A percentile compares a stretch with the other conserved stretches of the same genome.
These are phyloP conservation scores for Xenopus laevis DNA, from an alignment of 2,113 vertebrate genomes.

Conservation along the genomic window DNA sequence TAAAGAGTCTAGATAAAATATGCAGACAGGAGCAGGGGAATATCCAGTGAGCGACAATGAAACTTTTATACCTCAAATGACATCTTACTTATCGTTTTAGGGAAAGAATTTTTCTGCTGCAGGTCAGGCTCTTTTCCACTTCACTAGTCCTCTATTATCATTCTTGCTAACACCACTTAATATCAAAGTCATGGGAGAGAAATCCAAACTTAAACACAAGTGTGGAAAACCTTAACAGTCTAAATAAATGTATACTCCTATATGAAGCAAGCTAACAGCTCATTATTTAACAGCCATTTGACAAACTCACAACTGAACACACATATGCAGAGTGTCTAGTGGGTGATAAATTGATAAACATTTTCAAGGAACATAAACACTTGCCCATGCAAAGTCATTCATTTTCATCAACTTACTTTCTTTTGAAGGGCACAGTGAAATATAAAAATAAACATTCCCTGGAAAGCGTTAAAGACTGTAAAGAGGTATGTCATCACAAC, in stretches of 20 bases:
- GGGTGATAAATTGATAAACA: background rate
- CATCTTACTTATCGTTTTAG: constrained; percentile 51
- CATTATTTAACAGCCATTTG: constrained; percentile 32
- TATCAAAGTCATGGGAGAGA: constrained; percentile 29
- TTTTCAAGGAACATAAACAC: constrained; percentile 14
- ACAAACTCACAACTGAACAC: background rate
- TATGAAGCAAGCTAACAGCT: constrained; percentile 46
- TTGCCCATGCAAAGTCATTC: background rate
- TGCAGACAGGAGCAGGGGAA: constrained; percentile 53
- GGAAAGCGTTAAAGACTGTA: constrained; percentile 97
- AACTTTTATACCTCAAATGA: constrained; percentile 56
- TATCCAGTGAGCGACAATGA: constrained; percentile 49
- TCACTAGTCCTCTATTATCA: constrained; percentile 54
- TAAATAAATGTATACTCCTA: constrained; percentile 45
- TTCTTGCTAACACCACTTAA: constrained; percentile 56
- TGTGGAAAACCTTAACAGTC: constrained; percentile 36
- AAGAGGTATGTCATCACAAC: constrained; percentile 97
- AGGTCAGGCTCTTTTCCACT: constrained; percentile 51
- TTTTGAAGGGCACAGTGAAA: constrained; percentile 97
- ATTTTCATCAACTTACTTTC: constrained; percentile 76
- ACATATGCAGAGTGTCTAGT: background rate
- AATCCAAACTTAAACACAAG: constrained; percentile 51
- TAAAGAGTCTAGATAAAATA: constrained; percentile 66
- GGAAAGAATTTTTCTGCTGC: constrained; percentile 51
- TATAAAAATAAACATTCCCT: constrained; percentile 98